Percentiles rank a stretch among this genome's conserved stretches.
Evolutionary conservation across 2,888 invertebrate genomes (phyloP).

Genomic region (Salpingus planirostris): DNA sequence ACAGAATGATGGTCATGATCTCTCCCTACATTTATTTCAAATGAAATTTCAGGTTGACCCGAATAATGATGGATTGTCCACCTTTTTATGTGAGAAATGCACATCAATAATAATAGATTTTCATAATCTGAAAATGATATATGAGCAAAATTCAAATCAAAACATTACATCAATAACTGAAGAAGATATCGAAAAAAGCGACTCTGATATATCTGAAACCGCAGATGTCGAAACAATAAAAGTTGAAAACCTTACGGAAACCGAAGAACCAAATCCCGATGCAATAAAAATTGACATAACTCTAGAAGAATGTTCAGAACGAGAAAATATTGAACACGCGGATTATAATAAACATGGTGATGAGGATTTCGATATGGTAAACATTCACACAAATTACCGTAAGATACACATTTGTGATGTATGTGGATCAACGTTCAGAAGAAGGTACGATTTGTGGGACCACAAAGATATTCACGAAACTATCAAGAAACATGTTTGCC

Average conservation of each 20-base stretch:
- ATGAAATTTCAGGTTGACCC: conserved; percentile 6
- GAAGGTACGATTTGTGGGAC: conserved; percentile 19
- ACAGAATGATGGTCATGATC: too few relatives aligned
- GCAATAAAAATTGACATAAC: too few relatives aligned
- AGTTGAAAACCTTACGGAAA: background rate
- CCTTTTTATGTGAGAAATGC: conserved; percentile 16
- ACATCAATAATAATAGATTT: conserved; percentile 17
- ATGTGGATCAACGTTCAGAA: conserved; percentile 19
- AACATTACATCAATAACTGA: background rate
- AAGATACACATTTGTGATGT: conserved; percentile 20
- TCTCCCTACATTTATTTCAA: background rate
- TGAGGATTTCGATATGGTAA: too few relatives aligned
- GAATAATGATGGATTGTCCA: conserved; percentile 12
- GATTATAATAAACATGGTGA: conserved; percentile 14
- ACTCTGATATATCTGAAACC: background rate
- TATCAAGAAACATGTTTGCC: conserved; percentile 22
- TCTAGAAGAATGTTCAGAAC: too few relatives aligned
- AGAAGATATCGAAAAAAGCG: background rate
- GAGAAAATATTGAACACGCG: conserved; percentile 7
- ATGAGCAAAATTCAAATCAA: conserved; percentile 14
- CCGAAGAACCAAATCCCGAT: background rate
- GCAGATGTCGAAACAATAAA: conserved; percentile 1
- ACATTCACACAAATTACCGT: too few relatives aligned
- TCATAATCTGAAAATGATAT: conserved; percentile 17
- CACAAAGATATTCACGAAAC: conserved; percentile 21